Percentiles rank a stretch among this genome's conserved stretches.
Conservation (phyloP, 2,888 invertebrate genomes). For the Corythucha ciliata region DNA sequence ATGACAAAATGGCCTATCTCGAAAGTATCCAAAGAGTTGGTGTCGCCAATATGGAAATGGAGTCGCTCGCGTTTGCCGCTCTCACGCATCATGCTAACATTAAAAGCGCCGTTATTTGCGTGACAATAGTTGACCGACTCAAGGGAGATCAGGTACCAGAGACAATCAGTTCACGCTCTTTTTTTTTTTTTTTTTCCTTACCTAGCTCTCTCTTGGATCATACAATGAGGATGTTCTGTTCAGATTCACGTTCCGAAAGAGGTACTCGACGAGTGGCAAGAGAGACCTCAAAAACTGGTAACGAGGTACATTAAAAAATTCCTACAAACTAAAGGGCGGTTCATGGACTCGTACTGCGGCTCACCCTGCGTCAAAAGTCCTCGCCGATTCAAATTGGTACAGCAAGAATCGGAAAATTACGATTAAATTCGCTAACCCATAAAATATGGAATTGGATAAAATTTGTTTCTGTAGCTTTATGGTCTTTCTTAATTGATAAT, state of each 20-base stretch:
- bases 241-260: conserved; percentile 81
- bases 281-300: conserved; percentile 75
- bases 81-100: conserved; percentile 89
- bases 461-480: no score
- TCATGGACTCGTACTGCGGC: conserved; percentile 45
- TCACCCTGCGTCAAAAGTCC: conserved; percentile 71
- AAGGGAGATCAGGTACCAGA: conserved; percentile 79
- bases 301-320: conserved; percentile 73
- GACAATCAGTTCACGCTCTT: no score
- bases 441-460: no score
- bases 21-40: conserved; percentile 63
- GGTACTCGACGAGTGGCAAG: conserved; percentile 82
- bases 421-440: conserved; percentile 50
- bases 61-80: conserved; percentile 85
- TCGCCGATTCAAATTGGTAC: conserved; percentile 76
- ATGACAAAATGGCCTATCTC: conserved; percentile 85
- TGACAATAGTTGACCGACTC: conserved; percentile 80
- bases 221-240: conserved; percentile 9
- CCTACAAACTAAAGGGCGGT: conserved; percentile 66
- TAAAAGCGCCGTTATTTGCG: conserved; percentile 87
- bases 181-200: no score
- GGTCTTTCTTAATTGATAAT: no score
- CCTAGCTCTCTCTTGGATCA: no score
- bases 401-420: conserved; percentile 83
- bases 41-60: conserved; percentile 96